Conservation (phyloP, 2,797 vertebrate genomes). For the Setipinna tenuifilis region DNA sequence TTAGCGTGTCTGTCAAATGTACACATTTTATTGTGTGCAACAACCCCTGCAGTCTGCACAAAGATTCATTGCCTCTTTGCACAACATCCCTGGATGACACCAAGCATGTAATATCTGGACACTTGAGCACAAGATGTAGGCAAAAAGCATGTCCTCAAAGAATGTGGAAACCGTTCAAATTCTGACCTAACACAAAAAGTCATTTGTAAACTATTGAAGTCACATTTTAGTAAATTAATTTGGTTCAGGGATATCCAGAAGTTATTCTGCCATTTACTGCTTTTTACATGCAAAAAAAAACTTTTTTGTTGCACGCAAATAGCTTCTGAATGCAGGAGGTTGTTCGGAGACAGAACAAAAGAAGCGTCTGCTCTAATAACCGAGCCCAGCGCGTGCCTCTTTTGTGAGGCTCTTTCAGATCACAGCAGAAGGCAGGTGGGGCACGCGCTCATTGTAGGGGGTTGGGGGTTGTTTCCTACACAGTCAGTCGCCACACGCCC, state of each 20-base stretch:
- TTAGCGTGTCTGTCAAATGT: neutral
- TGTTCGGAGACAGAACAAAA: slow-evolving; percentile 1
- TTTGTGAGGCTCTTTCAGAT: slow-evolving; percentile 14
- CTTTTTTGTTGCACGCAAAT: neutral
- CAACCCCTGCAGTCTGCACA: neutral
- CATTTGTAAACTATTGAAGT: no score
- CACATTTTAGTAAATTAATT: no score
- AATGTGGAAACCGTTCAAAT: no score
- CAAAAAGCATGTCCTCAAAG: no score
- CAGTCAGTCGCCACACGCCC: slow-evolving; percentile 63
- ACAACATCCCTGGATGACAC: no score
- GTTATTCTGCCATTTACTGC: neutral
- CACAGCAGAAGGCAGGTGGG: slow-evolving; percentile 68
- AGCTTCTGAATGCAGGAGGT: neutral
- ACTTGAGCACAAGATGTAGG: no score
- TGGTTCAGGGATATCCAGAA: neutral
- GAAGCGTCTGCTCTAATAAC: neutral
- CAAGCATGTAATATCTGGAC: neutral
- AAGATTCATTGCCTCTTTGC: neutral
- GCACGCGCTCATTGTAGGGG: slow-evolving; percentile 58
- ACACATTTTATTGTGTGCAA: neutral
- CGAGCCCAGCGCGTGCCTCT: neutral
- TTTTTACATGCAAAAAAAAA: neutral
- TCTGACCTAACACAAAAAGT: no score
- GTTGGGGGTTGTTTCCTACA: slow-evolving; percentile 44